A percentile compares a stretch with the other conserved stretches of the same genome.
Conservation (phyloP, 2,888 invertebrate species). For the Pharmacophagus antenor region DNA sequence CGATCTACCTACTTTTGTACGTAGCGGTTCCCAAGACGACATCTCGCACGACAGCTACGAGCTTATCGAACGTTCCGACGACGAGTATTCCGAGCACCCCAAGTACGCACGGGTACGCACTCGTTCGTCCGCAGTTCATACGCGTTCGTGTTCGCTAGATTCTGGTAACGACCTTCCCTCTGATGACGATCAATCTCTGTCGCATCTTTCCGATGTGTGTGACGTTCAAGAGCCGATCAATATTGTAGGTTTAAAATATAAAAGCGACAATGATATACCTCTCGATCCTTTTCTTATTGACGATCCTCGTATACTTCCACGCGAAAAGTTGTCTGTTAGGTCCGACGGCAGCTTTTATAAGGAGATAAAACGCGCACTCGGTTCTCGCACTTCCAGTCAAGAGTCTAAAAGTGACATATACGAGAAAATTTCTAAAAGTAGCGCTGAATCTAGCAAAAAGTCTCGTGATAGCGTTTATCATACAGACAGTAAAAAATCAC, state of each 20-base stretch:
- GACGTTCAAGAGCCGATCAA: conserved; percentile 79
- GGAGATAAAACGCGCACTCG: conserved; percentile 83
- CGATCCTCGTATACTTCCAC: conserved; percentile 86
- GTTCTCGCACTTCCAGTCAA: conserved; percentile 85
- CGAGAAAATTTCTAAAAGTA: conserved; percentile 84
- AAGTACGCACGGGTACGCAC: conserved; percentile 56
- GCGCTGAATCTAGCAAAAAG: conserved; percentile 83
- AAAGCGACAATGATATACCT: conserved; percentile 85
- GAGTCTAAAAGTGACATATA: conserved; percentile 86
- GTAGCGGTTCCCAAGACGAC: conserved; percentile 89
- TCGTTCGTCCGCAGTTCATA: conserved; percentile 65
- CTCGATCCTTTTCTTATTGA: conserved; percentile 89
- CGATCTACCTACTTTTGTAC: conserved; percentile 83
- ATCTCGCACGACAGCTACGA: conserved; percentile 94
- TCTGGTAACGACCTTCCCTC: conserved; percentile 89
- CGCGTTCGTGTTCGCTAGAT: conserved; percentile 87
- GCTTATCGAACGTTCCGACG: conserved; percentile 88
- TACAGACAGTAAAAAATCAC: conserved; percentile 84
- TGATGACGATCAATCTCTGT: conserved; percentile 84
- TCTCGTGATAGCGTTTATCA: conserved; percentile 84
- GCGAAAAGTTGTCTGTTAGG: conserved; percentile 86
- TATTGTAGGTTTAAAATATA: conserved; percentile 82
- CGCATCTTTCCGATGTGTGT: conserved; percentile 74
- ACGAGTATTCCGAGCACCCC: conserved; percentile 73
- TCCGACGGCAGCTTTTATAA: conserved; percentile 88